phyloP scores from a whole-genome alignment of 2,888 invertebrate species.

The Mayetiola destructor region DNA sequence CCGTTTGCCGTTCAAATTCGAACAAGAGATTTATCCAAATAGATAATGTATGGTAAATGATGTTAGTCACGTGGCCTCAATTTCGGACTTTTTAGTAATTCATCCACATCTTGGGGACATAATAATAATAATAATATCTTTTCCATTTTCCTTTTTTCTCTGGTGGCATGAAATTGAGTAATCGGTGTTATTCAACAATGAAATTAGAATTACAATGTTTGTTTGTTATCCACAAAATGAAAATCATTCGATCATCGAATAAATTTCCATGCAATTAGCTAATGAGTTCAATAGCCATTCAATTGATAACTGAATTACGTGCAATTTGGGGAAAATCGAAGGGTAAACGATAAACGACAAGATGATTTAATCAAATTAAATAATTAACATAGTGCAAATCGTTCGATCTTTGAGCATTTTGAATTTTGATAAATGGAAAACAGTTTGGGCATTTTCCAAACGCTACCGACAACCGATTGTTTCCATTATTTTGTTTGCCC shows the following conservation, averaged over 20 bases:
- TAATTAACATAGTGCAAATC: slow-evolving; percentile 10
- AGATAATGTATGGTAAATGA: background rate
- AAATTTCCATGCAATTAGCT: slow-evolving; percentile 7
- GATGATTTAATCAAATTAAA: slow-evolving; percentile 3
- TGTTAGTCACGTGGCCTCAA: slow-evolving; percentile 34
- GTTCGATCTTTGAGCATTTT: no score
- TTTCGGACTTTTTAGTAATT: slow-evolving; percentile 22
- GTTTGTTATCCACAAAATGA: no score
- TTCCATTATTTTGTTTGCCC: background rate
- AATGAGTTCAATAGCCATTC: slow-evolving; percentile 11
- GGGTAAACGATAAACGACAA: no score
- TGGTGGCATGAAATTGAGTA: no score
- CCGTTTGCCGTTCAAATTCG: no score
- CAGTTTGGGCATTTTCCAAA: no score
- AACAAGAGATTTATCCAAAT: background rate
- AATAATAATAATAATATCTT: background rate
- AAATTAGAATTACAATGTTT: no score
- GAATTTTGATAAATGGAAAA: no score
- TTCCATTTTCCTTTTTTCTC: no score
- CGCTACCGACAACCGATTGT: no score
- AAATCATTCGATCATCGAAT: no score
- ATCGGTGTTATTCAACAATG: no score
- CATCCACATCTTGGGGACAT: background rate
- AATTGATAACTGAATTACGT: background rate
- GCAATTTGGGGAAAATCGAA: background rate